Base-by-base conservation (phyloP, 1,140 invertebrate species). In the Zaprionus taronus region DNA sequence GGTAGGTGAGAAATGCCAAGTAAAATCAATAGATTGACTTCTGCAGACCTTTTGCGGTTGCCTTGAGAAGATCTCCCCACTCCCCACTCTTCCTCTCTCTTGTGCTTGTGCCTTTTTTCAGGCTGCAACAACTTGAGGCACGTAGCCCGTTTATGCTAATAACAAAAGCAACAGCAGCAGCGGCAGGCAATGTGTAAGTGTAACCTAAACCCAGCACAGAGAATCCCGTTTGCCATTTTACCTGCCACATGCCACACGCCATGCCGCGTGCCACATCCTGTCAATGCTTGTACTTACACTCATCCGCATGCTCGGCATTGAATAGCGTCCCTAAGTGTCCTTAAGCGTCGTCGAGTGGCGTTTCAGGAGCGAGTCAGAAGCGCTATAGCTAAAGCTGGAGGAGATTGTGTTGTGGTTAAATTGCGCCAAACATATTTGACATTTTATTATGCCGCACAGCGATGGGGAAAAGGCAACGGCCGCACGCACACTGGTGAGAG, bases 391-490 rank as follows among this genome's bases (percentile, higher is more conserved):
- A 9, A 22, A 61, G 72, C 58, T 63, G 34, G 77, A 47, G 55
- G 83, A 87, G 77, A 80, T 78, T 86, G 83, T 86, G 85, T 74
- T 89, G 81, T 76, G 84, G 85, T 90, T 90, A 81, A 90, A 89
- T 90, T 89, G 85, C 84, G 84, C 84, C 84, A 89, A 89, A 90
- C 84, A 89, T 89, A 89, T 89, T 89, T 89, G 84, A 89, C 86
- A 89, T 89, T 89, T 89, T 89, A 89, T 89, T 89, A 89, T 70
- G 69, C 74, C 72, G 74, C 72, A 75, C 72, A 70, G 51, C 26
- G 62, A 7, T 15, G 11, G 11, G 15, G 34, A 17, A 24, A 24
- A 20, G 22, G 17, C 47, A 22, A 47, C 6, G 47, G 47, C 47
- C 17, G 7, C 4, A 3, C 9, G 24, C 51, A 56, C 53, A 24